Evolutionary conservation across 2,113 vertebrate genomes (phyloP), one percentile per base, ranked within the genome.

Genomic region (Lanius collurio): DNA sequence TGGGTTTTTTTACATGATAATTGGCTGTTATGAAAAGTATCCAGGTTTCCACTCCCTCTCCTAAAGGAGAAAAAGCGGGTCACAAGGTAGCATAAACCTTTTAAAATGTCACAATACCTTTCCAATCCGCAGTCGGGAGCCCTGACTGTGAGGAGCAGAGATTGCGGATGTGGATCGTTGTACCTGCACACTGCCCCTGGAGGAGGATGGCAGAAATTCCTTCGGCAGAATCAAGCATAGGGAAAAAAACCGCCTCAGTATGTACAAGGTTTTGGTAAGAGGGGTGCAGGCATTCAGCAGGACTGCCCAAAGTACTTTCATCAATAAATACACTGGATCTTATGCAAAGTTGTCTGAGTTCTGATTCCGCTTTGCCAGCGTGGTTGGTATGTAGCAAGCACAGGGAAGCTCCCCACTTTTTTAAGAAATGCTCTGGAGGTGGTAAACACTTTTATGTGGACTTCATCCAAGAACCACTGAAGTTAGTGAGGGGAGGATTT

Each of bases 1-100:
- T 1, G 0, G 49, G 55, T 0, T 12, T 69, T 69, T 77, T 59
- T 33, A n/a, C 30, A 60, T 0, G 0, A 39, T 33, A 67, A 73
- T 22, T 37, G 17, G 33, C 14, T 46, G 7, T 28, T 49, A 71
- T 0, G 2, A 84, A 89, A 78, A 56, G 9, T 24, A 84, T 53
- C 15, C 35, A 83, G 11, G 24, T 55, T 93, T 88, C 87, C 28
- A 75, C 24, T 70, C 23, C 41, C n/a, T 62, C 14, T 7, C 22
- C 23, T 59, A 78, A 70, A 64, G 22, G 35, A 73, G 46, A 60
- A 79, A 91, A 77, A 39, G 12, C 14, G 35, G 27, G 55, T 49
- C n/a, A 79, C 39, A 39, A 22, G n/a, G 35, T 44, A 50, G 5
- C 6, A 37, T 30, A 89, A 33, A 65, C 23, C 24, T 67, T 90